phyloP scores from a whole-genome alignment of 2,113 vertebrate species.

The Synchiropus splendidus region DNA sequence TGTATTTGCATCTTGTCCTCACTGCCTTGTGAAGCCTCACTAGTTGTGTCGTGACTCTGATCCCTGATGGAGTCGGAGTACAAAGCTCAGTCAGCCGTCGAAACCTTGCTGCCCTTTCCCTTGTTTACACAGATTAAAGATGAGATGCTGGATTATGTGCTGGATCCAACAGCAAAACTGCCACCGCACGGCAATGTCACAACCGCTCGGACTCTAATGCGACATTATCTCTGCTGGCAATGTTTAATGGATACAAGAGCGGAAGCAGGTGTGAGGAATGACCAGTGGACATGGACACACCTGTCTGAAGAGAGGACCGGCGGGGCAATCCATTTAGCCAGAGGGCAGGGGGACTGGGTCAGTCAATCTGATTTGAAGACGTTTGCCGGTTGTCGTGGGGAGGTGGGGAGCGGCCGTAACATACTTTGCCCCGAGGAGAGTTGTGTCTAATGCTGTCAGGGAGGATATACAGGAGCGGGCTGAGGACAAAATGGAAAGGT shows the following conservation, averaged over 20 bases:
- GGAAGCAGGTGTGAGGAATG: constrained; percentile 47
- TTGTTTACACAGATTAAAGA: constrained; percentile 59
- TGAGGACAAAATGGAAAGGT: constrained; percentile 44
- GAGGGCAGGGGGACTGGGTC: neutral
- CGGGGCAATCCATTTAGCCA: constrained; percentile 8
- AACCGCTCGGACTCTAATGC: constrained; percentile 50
- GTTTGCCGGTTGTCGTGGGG: constrained; percentile 50
- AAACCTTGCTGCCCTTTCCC: constrained; percentile 55
- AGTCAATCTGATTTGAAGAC: constrained; percentile 41
- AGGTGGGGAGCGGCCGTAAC: constrained; percentile 43
- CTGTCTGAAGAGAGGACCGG: constrained; percentile 15
- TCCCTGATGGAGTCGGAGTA: too few relatives aligned
- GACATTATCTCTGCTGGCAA: constrained; percentile 45
- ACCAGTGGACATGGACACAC: constrained; percentile 13
- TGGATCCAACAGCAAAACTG: constrained; percentile 36
- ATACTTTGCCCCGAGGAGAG: constrained; percentile 44
- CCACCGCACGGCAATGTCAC: constrained; percentile 45
- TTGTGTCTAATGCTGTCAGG: constrained; percentile 33
- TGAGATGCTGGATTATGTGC: constrained; percentile 47
- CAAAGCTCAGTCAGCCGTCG: too few relatives aligned
- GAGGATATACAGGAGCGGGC: constrained; percentile 25
- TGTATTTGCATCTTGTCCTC: too few relatives aligned
- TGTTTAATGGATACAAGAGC: constrained; percentile 16
- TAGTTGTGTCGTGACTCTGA: too few relatives aligned
- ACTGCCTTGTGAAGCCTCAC: too few relatives aligned